A percentile compares a stretch with the other conserved stretches of the same genome.
phyloP scores from a whole-genome alignment of 2,797 vertebrate species.

The Malacoctenus gilli region DNA sequence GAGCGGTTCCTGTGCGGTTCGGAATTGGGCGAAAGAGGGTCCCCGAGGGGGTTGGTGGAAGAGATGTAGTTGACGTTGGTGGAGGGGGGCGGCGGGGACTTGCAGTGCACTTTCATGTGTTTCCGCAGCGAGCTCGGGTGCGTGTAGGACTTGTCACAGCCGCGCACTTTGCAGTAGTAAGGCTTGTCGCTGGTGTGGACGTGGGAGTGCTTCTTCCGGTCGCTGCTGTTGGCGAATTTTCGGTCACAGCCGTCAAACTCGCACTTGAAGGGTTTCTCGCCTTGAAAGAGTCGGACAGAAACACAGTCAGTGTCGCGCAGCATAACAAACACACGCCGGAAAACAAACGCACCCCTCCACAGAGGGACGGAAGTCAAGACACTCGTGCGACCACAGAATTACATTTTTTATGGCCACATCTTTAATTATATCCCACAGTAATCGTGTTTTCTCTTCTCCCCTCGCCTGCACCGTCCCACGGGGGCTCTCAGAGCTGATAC shows the following conservation, averaged over 20 bases:
- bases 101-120: conserved; percentile 99
- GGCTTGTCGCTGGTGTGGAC: conserved; percentile 98
- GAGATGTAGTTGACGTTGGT: conserved; percentile 84
- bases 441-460: too few species aligned
- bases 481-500: conserved; percentile 31
- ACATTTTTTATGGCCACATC: too few species aligned
- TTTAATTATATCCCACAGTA: too few species aligned
- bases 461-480: conserved; percentile 18
- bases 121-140: conserved; percentile 94
- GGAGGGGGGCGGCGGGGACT: conserved; percentile 91
- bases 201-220: conserved; percentile 98
- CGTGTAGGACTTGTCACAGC: conserved; percentile 95
- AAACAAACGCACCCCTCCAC: too few species aligned
- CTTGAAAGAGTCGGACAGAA: conserved; percentile 76
- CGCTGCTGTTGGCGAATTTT: conserved; percentile 98
- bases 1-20: conserved; percentile 85
- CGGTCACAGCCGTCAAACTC: conserved; percentile 98
- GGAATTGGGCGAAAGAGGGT: conserved; percentile 83
- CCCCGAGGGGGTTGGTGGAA: conserved; percentile 83
- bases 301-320: conserved; percentile 20
- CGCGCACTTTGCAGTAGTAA: conserved; percentile 96
- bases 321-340: too few species aligned
- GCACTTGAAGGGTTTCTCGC: conserved; percentile 98
- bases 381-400: too few species aligned
- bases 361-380: too few species aligned